Evolutionary conservation across 2,113 vertebrate genomes (phyloP).

Genomic region (Sinocyclocheilus anshuiensis): DNA sequence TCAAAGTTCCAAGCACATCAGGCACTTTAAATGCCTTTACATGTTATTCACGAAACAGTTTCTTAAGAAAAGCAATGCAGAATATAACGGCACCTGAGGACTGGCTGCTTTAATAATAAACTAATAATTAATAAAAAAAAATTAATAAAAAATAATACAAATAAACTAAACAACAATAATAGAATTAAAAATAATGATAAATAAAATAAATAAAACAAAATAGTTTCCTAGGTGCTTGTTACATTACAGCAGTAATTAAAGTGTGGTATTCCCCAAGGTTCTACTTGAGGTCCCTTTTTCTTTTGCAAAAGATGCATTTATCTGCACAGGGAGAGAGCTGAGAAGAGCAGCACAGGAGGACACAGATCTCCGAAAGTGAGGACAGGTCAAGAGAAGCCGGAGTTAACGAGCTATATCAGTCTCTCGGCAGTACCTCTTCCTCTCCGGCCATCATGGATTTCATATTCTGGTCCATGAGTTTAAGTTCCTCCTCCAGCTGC

Average conservation of each 20-base stretch:
- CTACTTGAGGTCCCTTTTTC: conserved; percentile 42
- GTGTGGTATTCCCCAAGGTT: conserved; percentile 31
- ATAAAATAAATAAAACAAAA: no score
- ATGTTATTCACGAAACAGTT: background rate
- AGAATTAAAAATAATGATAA: no score
- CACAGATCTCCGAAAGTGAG: conserved; percentile 25
- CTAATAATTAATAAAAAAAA: background rate
- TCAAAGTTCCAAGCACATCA: background rate
- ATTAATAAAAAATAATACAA: no score
- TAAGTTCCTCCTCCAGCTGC: conserved; percentile 92
- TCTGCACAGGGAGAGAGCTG: conserved; percentile 9
- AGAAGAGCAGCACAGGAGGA: conserved; percentile 13
- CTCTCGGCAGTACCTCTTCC: conserved; percentile 88
- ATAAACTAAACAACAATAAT: no score
- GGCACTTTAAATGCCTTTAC: background rate
- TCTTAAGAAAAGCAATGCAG: background rate
- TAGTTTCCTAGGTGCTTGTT: background rate
- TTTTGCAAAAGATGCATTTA: conserved; percentile 32
- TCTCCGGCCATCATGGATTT: conserved; percentile 96
- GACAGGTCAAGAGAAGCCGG: conserved; percentile 26
- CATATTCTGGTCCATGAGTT: conserved; percentile 94
- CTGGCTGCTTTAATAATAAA: background rate
- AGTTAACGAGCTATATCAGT: background rate
- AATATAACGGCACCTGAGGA: background rate
- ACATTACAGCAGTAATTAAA: background rate